phyloP scores from a whole-genome alignment of 2,113 vertebrate genomes.

The Odocoileus hemionus region DNA sequence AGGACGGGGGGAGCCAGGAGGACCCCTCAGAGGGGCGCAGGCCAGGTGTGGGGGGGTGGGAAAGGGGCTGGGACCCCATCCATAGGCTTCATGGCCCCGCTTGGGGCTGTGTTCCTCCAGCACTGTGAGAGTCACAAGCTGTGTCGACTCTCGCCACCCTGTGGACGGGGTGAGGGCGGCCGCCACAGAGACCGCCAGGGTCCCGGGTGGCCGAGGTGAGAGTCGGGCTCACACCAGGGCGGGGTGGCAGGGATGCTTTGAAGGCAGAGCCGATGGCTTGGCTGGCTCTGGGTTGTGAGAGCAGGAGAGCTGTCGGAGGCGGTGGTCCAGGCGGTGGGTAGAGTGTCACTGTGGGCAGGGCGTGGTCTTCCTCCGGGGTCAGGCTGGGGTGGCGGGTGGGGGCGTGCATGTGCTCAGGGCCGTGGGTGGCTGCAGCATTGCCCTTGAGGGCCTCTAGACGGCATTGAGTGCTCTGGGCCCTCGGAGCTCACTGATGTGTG shows the following conservation, averaged over 20 bases:
- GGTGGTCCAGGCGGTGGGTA: neutral
- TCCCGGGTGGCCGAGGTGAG: neutral
- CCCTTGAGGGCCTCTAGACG: fast-evolving
- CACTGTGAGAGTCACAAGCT: neutral
- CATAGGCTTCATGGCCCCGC: neutral
- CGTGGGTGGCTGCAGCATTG: fast-evolving
- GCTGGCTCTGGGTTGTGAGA: neutral
- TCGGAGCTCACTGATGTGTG: fast-evolving
- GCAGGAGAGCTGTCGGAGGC: neutral
- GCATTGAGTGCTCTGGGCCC: neutral
- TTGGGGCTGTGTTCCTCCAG: neutral
- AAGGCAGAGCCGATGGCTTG: neutral
- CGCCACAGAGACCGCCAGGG: fast-evolving
- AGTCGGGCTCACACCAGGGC: fast-evolving
- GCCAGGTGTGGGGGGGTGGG: neutral
- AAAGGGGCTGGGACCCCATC: fast-evolving
- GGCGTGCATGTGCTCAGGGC: fast-evolving
- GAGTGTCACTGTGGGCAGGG: fast-evolving
- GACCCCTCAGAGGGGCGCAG: neutral
- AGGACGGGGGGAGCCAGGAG: neutral
- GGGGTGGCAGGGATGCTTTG: neutral
- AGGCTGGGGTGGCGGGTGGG: neutral
- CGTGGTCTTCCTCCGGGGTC: neutral
- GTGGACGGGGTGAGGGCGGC: neutral
- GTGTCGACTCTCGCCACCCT: neutral